Conservation (phyloP, 2,888 invertebrate genomes). For the Merodon equestris region DNA sequence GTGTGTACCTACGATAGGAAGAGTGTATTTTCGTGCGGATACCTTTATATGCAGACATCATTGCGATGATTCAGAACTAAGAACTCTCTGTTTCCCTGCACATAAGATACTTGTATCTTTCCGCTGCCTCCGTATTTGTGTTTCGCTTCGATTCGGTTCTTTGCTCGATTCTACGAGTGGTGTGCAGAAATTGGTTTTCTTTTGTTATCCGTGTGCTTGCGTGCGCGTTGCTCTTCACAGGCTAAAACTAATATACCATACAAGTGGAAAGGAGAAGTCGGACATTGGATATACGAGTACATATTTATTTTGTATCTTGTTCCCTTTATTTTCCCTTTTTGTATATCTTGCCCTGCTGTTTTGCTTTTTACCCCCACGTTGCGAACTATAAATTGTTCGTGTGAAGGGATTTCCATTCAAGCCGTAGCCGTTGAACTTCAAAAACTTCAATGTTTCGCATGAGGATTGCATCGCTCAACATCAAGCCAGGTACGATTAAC, state of each 20-base stretch:
- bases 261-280: constrained; percentile 27
- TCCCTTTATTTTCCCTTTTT: no score
- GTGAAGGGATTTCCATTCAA: constrained; percentile 49
- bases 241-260: constrained; percentile 3
- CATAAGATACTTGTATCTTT: constrained; percentile 47
- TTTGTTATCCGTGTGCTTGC: constrained; percentile 55
- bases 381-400: neutral
- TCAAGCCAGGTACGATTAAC: constrained; percentile 76
- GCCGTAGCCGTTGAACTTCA: neutral
- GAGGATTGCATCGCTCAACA: constrained; percentile 76
- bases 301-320: no score
- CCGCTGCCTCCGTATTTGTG: constrained; percentile 18
- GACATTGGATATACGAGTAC: constrained; percentile 51
- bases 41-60: constrained; percentile 30
- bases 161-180: neutral
- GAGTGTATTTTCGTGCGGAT: constrained; percentile 30
- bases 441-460: constrained; percentile 74
- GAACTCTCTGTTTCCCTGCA: constrained; percentile 56
- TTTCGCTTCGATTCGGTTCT: constrained; percentile 23
- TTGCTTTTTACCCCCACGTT: no score
- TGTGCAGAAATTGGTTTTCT: constrained; percentile 56
- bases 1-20: neutral
- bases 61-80: constrained; percentile 65
- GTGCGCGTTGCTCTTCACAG: constrained; percentile 29
- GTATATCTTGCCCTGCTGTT: constrained; percentile 7